These are phyloP conservation scores for Branchellion lobata DNA, from an alignment of 2,888 invertebrate species.

Conservation along the genomic window DNA sequence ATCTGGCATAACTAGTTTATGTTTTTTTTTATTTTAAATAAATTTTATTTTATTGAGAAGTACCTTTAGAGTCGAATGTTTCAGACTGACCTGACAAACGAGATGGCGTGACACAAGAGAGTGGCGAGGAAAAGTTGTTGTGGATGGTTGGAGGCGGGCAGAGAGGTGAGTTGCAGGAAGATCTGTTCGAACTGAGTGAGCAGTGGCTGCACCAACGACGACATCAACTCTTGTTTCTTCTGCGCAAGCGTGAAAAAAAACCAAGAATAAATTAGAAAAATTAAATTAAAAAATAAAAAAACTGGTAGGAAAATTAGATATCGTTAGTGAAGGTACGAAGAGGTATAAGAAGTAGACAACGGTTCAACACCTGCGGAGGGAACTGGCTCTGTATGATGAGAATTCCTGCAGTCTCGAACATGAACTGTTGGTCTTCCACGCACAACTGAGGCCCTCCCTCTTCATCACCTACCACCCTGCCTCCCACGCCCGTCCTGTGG, in stretches of 20 bases:
- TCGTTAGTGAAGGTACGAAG: no score
- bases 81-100: conserved; percentile 66
- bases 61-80: no score
- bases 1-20: not conserved
- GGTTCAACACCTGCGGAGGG: conserved; percentile 61
- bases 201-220: conserved; percentile 64
- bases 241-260: conserved; percentile 53
- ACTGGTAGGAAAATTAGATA: no score
- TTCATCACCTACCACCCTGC: conserved; percentile 56
- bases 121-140: conserved; percentile 60
- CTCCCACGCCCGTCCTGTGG: not conserved
- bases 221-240: conserved; percentile 63
- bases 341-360: no score
- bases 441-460: conserved; percentile 60
- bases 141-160: conserved; percentile 53
- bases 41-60: no score
- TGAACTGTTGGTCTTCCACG: conserved; percentile 66
- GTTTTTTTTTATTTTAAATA: not conserved
- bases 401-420: conserved; percentile 67
- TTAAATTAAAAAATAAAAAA: conserved; percentile 18
- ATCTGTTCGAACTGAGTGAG: conserved; percentile 62
- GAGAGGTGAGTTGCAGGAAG: conserved; percentile 58
- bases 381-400: conserved; percentile 65
- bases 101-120: conserved; percentile 65
- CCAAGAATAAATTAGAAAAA: no score